Conservation (phyloP, 2,797 vertebrate species). For the Thaleichthys pacificus region DNA sequence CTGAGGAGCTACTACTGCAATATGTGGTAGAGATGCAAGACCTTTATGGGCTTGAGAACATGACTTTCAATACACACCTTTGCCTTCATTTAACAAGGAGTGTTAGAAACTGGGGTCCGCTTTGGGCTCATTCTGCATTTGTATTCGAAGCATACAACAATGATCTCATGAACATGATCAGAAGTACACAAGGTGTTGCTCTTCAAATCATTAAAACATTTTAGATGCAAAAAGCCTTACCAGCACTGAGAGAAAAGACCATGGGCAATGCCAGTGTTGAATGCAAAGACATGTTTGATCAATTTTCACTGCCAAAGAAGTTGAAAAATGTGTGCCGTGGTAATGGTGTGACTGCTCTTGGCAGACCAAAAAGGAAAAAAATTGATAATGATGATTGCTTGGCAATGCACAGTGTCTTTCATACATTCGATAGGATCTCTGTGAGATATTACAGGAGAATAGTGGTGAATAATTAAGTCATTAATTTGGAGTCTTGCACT, state of each 20-base stretch:
- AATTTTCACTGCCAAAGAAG: no score
- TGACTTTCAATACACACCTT: constrained; percentile 23
- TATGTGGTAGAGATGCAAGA: constrained; percentile 23
- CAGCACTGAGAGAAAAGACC: neutral
- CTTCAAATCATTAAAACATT: constrained; percentile 12
- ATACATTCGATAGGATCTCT: no score
- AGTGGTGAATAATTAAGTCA: no score
- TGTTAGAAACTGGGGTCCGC: constrained; percentile 22
- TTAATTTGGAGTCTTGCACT: no score
- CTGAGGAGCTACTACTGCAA: constrained; percentile 6
- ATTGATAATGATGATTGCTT: no score
- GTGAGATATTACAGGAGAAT: no score
- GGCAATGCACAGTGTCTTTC: no score
- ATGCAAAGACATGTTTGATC: no score
- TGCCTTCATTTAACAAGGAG: constrained; percentile 23
- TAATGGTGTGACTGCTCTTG: no score
- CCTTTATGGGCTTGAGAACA: constrained; percentile 13
- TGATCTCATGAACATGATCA: constrained; percentile 13
- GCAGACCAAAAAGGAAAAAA: no score
- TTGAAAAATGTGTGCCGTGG: no score
- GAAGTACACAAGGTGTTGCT: constrained; percentile 13
- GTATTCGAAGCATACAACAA: constrained; percentile 21
- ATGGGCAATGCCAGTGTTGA: constrained; percentile 1
- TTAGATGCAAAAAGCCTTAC: constrained; percentile 4
- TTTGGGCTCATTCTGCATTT: constrained; percentile 24